A percentile compares a stretch with the other conserved stretches of the same genome.
Evolutionary conservation across 2,888 invertebrate species (phyloP).

Genomic region (Sturmia bella): DNA sequence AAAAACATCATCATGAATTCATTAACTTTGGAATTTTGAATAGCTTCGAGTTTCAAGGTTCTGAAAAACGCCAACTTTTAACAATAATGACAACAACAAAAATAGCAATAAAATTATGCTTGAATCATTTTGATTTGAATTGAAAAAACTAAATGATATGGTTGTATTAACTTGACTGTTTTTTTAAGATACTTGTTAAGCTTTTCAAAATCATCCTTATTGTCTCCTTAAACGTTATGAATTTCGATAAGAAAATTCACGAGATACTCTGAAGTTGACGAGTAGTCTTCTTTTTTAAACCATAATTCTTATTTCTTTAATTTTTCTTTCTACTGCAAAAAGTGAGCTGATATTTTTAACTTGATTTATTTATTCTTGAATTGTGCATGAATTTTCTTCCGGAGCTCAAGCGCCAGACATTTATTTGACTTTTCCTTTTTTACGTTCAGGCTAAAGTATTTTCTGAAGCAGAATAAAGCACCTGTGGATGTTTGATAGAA

Average conservation of each 20-base stretch:
- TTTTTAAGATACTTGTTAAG: neutral
- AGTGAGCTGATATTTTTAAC: slow-evolving; percentile 1
- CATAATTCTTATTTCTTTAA: neutral
- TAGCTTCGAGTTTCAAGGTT: slow-evolving; percentile 12
- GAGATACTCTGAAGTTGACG: slow-evolving; percentile 16
- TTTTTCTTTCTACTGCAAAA: slow-evolving; percentile 1
- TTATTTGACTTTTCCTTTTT: slow-evolving; percentile 3
- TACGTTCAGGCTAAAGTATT: slow-evolving; percentile 39
- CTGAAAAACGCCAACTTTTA: neutral
- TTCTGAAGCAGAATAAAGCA: slow-evolving; percentile 48
- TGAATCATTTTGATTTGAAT: slow-evolving; percentile 17
- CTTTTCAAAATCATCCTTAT: slow-evolving; percentile 20
- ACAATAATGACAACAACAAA: neutral
- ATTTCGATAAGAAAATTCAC: slow-evolving; percentile 62
- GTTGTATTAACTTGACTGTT: neutral
- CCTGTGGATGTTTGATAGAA: slow-evolving; percentile 59
- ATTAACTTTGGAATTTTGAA: slow-evolving; percentile 33
- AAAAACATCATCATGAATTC: slow-evolving; percentile 35
- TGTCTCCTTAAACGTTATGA: slow-evolving; percentile 45
- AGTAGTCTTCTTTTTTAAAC: neutral
- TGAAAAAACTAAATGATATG: neutral
- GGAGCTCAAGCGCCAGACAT: neutral
- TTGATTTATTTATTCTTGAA: slow-evolving; percentile 44
- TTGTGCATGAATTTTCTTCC: slow-evolving; percentile 22
- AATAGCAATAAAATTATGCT: neutral